Evolutionary conservation across 2,888 invertebrate genomes (phyloP).

Genomic region (Eremobia ochroleuca): DNA sequence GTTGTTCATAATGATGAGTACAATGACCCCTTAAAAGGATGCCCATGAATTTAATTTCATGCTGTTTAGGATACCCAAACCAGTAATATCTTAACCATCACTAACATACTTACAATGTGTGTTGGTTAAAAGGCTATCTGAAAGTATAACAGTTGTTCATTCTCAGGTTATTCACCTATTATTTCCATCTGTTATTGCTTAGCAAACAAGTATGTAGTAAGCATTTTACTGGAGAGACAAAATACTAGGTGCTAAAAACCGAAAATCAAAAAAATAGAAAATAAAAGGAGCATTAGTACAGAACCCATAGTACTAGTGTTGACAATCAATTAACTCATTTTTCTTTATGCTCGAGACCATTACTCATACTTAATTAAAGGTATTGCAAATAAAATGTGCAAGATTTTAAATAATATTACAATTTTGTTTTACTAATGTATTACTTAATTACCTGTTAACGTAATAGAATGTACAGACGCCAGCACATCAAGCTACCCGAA

Average conservation of each 20-base stretch:
- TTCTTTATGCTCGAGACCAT: not conserved
- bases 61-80: not conserved
- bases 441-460: too few species aligned
- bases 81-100: not conserved
- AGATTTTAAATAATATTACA: constrained; percentile 12
- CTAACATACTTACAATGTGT: not conserved
- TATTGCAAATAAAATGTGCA: constrained; percentile 23
- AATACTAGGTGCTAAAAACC: not conserved
- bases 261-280: not conserved
- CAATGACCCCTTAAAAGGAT: too few species aligned
- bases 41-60: too few species aligned
- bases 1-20: too few species aligned
- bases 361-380: constrained; percentile 7
- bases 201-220: not conserved
- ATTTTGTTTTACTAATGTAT: too few species aligned
- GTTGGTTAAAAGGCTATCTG: constrained; percentile 18
- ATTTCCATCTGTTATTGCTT: constrained; percentile 1
- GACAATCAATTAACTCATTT: not conserved
- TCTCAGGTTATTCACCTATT: constrained; percentile 21
- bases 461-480: constrained; percentile 27
- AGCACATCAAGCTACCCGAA: too few species aligned
- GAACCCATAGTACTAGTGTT: not conserved
- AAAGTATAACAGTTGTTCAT: not conserved
- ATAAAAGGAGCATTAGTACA: not conserved
- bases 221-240: not conserved